Percentiles rank a stretch among this genome's conserved stretches.
These are phyloP conservation scores for Campoplex nolae DNA, from an alignment of 2,888 invertebrate genomes.

Conservation along the genomic window DNA sequence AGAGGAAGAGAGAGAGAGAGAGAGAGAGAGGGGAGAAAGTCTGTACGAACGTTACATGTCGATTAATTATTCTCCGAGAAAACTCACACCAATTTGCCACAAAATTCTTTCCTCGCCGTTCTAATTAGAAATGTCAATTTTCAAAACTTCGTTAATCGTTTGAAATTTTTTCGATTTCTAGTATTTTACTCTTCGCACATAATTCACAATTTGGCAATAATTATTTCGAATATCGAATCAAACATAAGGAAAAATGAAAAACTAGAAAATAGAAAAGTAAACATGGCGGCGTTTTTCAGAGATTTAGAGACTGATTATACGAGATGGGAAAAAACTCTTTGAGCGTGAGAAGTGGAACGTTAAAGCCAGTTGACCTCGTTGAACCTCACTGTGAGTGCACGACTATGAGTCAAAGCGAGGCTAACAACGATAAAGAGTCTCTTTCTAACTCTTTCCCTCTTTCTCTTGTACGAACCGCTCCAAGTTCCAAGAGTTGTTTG, in stretches of 20 bases:
- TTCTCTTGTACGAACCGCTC: slow-evolving; percentile 32
- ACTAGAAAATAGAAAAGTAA: background rate
- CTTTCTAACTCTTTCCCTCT: background rate
- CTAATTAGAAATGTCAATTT: slow-evolving; percentile 50
- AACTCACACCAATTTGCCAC: slow-evolving; percentile 15
- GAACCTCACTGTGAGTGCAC: slow-evolving; percentile 42
- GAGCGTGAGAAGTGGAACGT: slow-evolving; percentile 66
- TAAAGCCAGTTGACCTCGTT: slow-evolving; percentile 63
- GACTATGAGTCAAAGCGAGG: slow-evolving; percentile 44
- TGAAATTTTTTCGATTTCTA: background rate
- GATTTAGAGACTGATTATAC: slow-evolving; percentile 42
- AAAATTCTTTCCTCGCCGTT: slow-evolving; percentile 23
- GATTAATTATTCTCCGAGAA: slow-evolving; percentile 80
- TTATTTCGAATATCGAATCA: background rate
- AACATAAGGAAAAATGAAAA: background rate
- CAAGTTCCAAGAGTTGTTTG: slow-evolving; percentile 63
- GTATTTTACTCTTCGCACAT: background rate
- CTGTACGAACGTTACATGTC: slow-evolving; percentile 81
- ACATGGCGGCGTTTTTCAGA: slow-evolving; percentile 31
- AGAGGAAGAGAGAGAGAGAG: background rate
- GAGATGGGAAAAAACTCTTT: slow-evolving; percentile 40
- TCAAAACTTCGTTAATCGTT: slow-evolving; percentile 18
- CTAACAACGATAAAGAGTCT: slow-evolving; percentile 62
- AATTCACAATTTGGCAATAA: background rate
- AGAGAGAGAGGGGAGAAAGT: slow-evolving; percentile 61